Percentiles rank a stretch among this genome's conserved stretches.
Conservation (phyloP, 2,113 vertebrate genomes). For the Arizona elegans region DNA sequence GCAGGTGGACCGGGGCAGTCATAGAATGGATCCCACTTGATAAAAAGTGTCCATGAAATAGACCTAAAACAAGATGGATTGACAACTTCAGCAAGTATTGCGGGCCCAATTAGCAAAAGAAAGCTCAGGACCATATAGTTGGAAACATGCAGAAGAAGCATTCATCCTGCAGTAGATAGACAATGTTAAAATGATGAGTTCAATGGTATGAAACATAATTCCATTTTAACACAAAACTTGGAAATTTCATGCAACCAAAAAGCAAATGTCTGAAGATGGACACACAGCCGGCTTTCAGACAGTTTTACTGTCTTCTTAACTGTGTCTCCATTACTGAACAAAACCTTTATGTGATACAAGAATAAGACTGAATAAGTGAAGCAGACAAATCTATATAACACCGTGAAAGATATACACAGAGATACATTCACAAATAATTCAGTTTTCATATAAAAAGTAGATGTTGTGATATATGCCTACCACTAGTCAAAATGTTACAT, state of each 20-base stretch:
- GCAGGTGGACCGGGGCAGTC: too few species aligned
- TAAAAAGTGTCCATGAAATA: too few species aligned
- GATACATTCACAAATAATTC: not conserved
- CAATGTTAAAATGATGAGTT: not conserved
- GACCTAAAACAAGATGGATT: too few species aligned
- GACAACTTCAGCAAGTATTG: too few species aligned
- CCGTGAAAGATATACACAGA: not conserved
- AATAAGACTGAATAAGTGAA: not conserved
- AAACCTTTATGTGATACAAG: not conserved
- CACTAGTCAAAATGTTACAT: too few species aligned
- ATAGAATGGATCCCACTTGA: too few species aligned
- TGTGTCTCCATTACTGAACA: not conserved
- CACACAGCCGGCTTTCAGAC: not conserved
- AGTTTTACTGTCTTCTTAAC: not conserved
- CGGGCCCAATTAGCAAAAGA: too few species aligned
- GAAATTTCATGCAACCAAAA: not conserved
- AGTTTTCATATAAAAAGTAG: not conserved
- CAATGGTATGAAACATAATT: not conserved
- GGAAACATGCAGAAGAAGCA: too few species aligned
- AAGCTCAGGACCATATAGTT: too few species aligned
- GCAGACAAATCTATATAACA: not conserved
- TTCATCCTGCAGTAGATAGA: too few species aligned
- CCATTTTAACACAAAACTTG: not conserved
- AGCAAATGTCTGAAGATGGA: not conserved
- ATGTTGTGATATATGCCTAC: not conserved